Evolutionary conservation across 2,888 invertebrate genomes (phyloP).

Genomic region (Carcina quercana): DNA sequence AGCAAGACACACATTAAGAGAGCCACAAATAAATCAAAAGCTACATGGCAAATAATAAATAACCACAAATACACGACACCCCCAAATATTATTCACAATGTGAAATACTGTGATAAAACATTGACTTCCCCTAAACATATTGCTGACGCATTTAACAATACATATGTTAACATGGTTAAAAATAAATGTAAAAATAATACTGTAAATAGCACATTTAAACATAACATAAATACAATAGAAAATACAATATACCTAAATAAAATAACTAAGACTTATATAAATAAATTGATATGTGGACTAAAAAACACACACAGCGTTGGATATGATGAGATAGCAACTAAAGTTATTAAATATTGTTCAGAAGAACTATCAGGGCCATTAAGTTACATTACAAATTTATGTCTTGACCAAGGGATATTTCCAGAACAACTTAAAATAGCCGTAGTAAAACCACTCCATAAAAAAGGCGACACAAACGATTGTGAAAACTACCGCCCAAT

Average conservation of each 20-base stretch:
- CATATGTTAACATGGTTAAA: background rate
- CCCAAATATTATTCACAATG: background rate
- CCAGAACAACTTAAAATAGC: background rate
- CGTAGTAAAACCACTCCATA: background rate
- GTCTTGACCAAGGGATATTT: background rate
- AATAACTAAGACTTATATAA: background rate
- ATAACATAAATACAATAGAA: background rate
- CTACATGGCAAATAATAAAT: conserved; percentile 1
- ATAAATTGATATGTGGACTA: background rate
- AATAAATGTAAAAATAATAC: background rate
- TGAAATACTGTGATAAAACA: background rate
- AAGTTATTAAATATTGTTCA: background rate
- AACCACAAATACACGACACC: background rate
- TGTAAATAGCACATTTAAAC: background rate
- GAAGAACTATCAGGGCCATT: background rate
- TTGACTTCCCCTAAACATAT: background rate
- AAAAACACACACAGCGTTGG: background rate
- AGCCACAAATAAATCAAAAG: background rate
- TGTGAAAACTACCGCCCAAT: conserved; percentile 1
- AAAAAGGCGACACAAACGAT: background rate
- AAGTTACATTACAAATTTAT: background rate
- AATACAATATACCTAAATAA: background rate
- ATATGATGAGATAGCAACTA: background rate
- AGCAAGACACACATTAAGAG: background rate
- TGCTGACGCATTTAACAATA: background rate